Percentiles rank a stretch among this genome's conserved stretches.
phyloP scores from a whole-genome alignment of 1,140 invertebrate genomes.

The Drosophila mayri region DNA sequence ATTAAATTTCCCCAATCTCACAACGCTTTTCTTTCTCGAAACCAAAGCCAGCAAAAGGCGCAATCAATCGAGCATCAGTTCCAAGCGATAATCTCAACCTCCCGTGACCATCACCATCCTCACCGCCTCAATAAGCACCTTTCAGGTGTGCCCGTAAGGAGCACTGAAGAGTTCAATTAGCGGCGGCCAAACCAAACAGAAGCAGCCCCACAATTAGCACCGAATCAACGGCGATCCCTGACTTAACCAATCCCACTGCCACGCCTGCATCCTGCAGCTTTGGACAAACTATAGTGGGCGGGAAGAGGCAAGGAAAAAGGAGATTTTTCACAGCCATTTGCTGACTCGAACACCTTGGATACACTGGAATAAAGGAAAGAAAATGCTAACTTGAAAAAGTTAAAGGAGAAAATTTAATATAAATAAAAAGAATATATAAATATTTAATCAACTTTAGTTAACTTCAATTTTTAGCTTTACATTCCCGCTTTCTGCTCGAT shows the following conservation, averaged over 20 bases:
- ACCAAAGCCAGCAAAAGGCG: background rate
- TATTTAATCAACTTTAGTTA: too few species aligned
- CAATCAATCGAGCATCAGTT: conserved; percentile 16
- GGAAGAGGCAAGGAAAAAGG: conserved; percentile 26
- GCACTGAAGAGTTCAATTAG: conserved; percentile 62
- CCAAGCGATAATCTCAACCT: conserved; percentile 9
- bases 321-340: conserved; percentile 54
- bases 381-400: background rate
- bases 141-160: background rate
- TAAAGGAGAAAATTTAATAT: background rate
- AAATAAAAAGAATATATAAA: background rate
- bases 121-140: conserved; percentile 44
- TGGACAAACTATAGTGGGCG: conserved; percentile 26
- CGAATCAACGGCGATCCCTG: conserved; percentile 50
- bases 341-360: conserved; percentile 1
- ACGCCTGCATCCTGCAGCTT: conserved; percentile 6
- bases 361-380: background rate
- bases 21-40: background rate
- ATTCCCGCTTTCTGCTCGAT: too few species aligned
- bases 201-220: conserved; percentile 68
- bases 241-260: conserved; percentile 8
- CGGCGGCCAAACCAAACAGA: conserved; percentile 61
- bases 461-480: background rate
- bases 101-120: conserved; percentile 13
- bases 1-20: background rate